Percentiles rank a stretch among this genome's conserved stretches.
These are phyloP conservation scores for Miniopterus natalensis DNA, from an alignment of 2,113 vertebrate species.

Conservation along the genomic window DNA sequence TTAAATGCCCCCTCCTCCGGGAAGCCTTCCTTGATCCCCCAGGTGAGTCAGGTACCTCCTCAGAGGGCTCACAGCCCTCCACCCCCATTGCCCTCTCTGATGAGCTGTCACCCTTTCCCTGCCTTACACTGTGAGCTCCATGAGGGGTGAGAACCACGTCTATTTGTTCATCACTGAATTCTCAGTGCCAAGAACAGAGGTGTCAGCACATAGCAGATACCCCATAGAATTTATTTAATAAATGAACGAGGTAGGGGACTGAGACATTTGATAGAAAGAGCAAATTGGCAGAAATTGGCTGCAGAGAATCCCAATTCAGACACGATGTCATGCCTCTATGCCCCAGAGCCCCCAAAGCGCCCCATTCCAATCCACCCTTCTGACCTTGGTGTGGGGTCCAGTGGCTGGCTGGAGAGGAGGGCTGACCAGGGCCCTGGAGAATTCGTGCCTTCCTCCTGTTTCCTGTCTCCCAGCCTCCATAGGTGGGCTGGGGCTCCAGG, in stretches of 20 bases:
- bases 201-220: not conserved
- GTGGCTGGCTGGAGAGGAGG: not conserved
- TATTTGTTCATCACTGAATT: not conserved
- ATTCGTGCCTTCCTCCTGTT: not conserved
- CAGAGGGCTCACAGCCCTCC: not conserved
- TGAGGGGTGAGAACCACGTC: not conserved
- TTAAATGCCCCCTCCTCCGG: not conserved
- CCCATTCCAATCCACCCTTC: rapidly evolving
- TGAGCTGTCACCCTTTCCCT: not conserved
- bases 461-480: not conserved
- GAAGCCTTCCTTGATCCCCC: not conserved
- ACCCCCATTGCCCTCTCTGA: not conserved
- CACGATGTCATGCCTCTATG: no score
- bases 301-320: not conserved
- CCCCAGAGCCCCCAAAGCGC: not conserved
- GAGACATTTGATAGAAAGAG: not conserved
- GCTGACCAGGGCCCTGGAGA: not conserved
- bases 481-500: not conserved
- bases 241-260: not conserved
- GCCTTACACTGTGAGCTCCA: not conserved
- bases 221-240: not conserved
- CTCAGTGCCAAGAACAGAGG: not conserved
- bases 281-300: not conserved
- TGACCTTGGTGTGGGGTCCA: not conserved
- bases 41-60: not conserved